Percentiles rank a stretch among this genome's conserved stretches.
Conservation (phyloP, 2,113 vertebrate genomes). For the Nanorana parkeri region DNA sequence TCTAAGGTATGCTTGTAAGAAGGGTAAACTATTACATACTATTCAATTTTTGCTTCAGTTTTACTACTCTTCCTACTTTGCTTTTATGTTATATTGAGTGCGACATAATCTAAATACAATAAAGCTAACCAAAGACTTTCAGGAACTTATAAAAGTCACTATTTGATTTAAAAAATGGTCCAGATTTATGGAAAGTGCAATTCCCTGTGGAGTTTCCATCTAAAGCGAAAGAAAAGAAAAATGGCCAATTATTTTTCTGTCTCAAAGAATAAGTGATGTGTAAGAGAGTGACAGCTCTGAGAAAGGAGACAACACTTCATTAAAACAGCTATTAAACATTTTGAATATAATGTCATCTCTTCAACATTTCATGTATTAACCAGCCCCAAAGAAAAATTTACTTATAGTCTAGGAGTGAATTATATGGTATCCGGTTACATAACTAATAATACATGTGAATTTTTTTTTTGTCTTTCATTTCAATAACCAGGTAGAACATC, state of each 20-base stretch:
- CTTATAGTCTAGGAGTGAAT: slow-evolving; percentile 1
- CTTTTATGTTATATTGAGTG: background rate
- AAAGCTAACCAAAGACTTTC: background rate
- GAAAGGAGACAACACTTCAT: slow-evolving; percentile 72
- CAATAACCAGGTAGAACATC: slow-evolving; percentile 35
- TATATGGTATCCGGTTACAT: slow-evolving; percentile 15
- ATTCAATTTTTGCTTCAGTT: too few relatives aligned
- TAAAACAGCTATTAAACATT: slow-evolving; percentile 70
- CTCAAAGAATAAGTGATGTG: slow-evolving; percentile 81
- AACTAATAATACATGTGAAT: slow-evolving; percentile 24
- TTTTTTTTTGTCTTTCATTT: slow-evolving; percentile 24
- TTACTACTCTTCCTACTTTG: too few relatives aligned
- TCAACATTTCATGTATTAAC: slow-evolving; percentile 35
- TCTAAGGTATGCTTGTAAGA: too few relatives aligned
- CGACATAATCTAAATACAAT: background rate
- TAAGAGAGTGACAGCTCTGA: slow-evolving; percentile 73
- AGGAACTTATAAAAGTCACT: slow-evolving; percentile 21
- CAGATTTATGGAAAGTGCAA: slow-evolving; percentile 61
- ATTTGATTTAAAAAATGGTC: slow-evolving; percentile 1
- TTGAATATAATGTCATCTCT: slow-evolving; percentile 59
- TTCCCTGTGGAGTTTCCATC: slow-evolving; percentile 69
- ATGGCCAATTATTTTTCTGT: slow-evolving; percentile 85
- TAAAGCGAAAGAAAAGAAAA: slow-evolving; percentile 63
- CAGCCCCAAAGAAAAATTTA: slow-evolving; percentile 1
- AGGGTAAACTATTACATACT: too few relatives aligned